phyloP scores from a whole-genome alignment of 2,113 vertebrate genomes.

The Rhinopithecus roxellana region DNA sequence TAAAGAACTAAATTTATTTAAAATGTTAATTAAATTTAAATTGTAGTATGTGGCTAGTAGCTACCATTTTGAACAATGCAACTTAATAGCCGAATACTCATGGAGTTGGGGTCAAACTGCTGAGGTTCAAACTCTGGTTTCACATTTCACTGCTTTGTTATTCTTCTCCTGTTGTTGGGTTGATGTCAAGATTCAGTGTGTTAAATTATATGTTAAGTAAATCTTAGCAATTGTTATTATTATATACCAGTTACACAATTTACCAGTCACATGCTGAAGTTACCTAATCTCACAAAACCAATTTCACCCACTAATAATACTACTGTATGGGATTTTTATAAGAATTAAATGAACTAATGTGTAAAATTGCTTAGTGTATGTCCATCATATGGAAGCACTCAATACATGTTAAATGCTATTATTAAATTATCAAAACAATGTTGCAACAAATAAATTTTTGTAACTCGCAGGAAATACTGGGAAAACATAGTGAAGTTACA shows the following conservation, averaged over 20 bases:
- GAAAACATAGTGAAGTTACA: not conserved
- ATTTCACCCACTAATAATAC: not conserved
- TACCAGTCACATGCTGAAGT: not conserved
- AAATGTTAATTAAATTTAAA: not conserved
- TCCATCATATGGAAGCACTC: not conserved
- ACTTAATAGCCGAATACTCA: not conserved
- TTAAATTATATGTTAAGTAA: not conserved
- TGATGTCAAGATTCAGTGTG: not conserved
- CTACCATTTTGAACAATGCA: not conserved
- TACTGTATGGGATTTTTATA: not conserved
- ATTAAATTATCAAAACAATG: not conserved
- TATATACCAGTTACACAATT: not conserved
- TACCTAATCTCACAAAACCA: not conserved
- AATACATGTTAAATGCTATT: not conserved
- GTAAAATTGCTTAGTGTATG: not conserved
- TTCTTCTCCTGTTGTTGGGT: not conserved
- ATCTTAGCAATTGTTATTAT: not conserved
- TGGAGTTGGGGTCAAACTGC: not conserved
- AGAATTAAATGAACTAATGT: not conserved
- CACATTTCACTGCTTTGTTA: not conserved
- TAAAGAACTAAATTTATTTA: not conserved
- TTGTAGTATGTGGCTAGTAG: not conserved
- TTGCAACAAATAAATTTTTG: not conserved
- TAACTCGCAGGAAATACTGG: not conserved
- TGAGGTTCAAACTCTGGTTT: not conserved